Evolutionary conservation across 2,888 invertebrate genomes (phyloP).

Genomic region (Ceratothoa steindachneri): DNA sequence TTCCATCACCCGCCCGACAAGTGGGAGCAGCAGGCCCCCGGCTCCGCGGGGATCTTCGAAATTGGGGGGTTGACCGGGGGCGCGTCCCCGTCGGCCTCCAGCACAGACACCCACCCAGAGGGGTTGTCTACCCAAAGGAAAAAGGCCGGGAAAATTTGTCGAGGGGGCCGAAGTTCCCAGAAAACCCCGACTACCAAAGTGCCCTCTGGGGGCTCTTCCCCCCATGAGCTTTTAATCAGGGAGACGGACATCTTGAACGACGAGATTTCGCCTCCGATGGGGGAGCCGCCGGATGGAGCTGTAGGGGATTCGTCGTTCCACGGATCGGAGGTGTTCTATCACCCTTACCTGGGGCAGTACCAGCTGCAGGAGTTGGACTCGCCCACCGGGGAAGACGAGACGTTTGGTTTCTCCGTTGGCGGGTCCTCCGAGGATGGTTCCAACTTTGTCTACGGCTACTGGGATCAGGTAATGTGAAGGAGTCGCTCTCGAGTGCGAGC

Average conservation of each 20-base stretch:
- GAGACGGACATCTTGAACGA: conserved; percentile 5
- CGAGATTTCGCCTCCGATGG: neutral
- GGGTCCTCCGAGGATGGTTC: neutral
- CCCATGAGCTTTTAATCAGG: neutral
- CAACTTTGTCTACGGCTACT: neutral
- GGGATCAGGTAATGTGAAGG: conserved; percentile 1
- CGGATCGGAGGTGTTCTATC: neutral
- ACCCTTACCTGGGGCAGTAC: neutral
- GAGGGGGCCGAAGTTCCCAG: neutral
- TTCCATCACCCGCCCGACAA: neutral
- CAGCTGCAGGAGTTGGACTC: neutral
- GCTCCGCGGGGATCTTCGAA: neutral
- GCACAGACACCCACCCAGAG: conserved; percentile 1
- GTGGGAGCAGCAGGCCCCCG: neutral
- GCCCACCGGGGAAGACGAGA: neutral
- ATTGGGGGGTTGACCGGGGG: neutral
- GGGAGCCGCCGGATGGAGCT: neutral
- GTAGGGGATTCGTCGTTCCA: neutral
- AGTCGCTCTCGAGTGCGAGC: too few species aligned
- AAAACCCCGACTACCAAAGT: neutral
- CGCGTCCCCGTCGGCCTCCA: neutral
- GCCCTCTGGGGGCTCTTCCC: neutral
- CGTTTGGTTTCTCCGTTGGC: neutral
- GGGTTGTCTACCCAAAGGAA: neutral
- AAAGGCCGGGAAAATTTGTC: neutral